A percentile compares a stretch with the other conserved stretches of the same genome.
phyloP scores from a whole-genome alignment of 2,797 vertebrate genomes.

The Pangasius mekongensis region DNA sequence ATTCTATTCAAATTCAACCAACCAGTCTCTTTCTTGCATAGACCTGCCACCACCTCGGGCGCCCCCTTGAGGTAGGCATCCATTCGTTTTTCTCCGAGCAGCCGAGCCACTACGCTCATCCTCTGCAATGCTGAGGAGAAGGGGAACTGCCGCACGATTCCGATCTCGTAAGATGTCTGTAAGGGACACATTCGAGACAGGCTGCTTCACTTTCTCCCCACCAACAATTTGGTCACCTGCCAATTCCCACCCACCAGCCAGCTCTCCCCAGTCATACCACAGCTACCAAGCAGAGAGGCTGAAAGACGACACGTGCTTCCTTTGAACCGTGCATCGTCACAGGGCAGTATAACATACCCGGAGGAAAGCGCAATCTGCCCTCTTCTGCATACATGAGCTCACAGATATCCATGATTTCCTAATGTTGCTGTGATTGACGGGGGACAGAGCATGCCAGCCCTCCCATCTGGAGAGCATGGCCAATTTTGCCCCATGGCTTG shows the following conservation, averaged over 20 bases:
- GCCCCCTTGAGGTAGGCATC: slow-evolving; percentile 95
- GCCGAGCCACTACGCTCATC: slow-evolving; percentile 90
- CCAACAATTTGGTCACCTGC: background rate
- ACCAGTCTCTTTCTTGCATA: slow-evolving; percentile 94
- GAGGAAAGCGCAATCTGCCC: background rate
- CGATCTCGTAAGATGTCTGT: slow-evolving; percentile 90
- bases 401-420: background rate
- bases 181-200: background rate
- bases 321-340: background rate
- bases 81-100: slow-evolving; percentile 93
- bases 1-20: slow-evolving; percentile 37
- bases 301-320: background rate
- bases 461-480: background rate
- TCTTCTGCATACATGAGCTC: background rate
- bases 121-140: slow-evolving; percentile 95
- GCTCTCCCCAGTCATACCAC: background rate
- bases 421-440: background rate
- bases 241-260: background rate
- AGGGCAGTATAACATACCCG: background rate
- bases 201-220: background rate
- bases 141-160: slow-evolving; percentile 96
- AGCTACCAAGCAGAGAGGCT: background rate
- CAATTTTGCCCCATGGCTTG: background rate
- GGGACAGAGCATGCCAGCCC: background rate
- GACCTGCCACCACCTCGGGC: slow-evolving; percentile 89